Base-by-base conservation (phyloP, 1,140 invertebrate genomes). In the Papilio dardanus region DNA sequence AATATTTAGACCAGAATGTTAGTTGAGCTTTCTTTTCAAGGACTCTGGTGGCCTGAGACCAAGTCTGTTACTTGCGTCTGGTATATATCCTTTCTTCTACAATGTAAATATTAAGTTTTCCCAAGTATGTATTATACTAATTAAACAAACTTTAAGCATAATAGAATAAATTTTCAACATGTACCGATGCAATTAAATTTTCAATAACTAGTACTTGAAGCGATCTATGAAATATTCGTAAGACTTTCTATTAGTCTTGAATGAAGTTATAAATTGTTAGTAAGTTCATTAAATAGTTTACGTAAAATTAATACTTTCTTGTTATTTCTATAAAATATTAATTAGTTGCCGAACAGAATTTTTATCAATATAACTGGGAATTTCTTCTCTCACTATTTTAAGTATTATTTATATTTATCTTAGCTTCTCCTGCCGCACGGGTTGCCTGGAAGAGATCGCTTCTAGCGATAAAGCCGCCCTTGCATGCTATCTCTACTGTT, bases 121-220 rank as follows among this genome's bases (percentile, higher is more conserved):
- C 19, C 50, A 3, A 28, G 21, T 24, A n/a, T n/a, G n/a, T n/a
- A n/a, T n/a, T n/a, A n/a, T n/a, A 7, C 50, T 24, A 16, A 62
- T 28, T 54, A 14, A 19, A 19, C 8, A 28, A 62, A 62, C 54
- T 62, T 62, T 62, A 24, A 5, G 10, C 12, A 28, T 54, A 24
- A 54, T 54, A 24, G 10, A 71, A 50, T n/a, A 5, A 50, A 71
- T 46, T 19, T 71, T 50, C 37, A 24, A 71, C 46, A 58, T 35
- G 50, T 73, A 33, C 28, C 30, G 33, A 58, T 73, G 71, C 71
- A 73, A 73, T 73, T 73, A 73, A 73, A 73, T 58, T 73, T 73
- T 58, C 28, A 54, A 73, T 73, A 10, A 73, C 28, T 58, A 54
- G 16, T 73, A 40, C 19, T 50, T 31, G 3, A 19, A 50, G 46